phyloP scores from a whole-genome alignment of 2,888 invertebrate genomes.

The Pollenia angustigena region DNA sequence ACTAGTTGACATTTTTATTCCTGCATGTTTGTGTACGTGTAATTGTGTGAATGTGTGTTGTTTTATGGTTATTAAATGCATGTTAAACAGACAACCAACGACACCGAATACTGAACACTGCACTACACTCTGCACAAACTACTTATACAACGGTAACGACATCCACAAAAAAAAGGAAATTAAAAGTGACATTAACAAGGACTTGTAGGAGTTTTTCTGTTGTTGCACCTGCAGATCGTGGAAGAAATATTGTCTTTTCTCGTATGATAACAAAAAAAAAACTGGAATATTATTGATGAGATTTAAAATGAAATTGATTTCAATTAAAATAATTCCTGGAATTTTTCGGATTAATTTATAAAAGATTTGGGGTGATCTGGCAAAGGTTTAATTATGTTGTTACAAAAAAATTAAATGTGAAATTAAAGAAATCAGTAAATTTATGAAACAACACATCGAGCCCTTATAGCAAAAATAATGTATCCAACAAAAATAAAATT shows the following conservation, averaged over 20 bases:
- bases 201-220: constrained; percentile 58
- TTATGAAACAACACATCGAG: too few species aligned
- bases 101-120: constrained; percentile 29
- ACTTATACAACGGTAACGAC: constrained; percentile 12
- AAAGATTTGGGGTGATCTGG: neutral
- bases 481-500: too few species aligned
- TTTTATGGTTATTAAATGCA: constrained; percentile 73
- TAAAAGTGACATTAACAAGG: constrained; percentile 71
- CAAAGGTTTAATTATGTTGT: neutral
- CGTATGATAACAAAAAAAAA: constrained; percentile 23
- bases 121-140: neutral
- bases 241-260: neutral
- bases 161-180: constrained; percentile 45
- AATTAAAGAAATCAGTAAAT: too few species aligned
- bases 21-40: neutral
- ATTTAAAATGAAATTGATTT: constrained; percentile 53
- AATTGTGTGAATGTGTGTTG: constrained; percentile 27
- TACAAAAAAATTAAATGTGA: neutral
- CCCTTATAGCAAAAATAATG: too few species aligned
- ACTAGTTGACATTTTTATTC: constrained; percentile 79
- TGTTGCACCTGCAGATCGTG: constrained; percentile 63
- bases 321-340: constrained; percentile 52
- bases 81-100: constrained; percentile 65
- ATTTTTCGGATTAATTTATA: neutral
- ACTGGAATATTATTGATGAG: constrained; percentile 66